Evolutionary conservation across 2,888 invertebrate genomes (phyloP).

Genomic region (Resseliella maxima): DNA sequence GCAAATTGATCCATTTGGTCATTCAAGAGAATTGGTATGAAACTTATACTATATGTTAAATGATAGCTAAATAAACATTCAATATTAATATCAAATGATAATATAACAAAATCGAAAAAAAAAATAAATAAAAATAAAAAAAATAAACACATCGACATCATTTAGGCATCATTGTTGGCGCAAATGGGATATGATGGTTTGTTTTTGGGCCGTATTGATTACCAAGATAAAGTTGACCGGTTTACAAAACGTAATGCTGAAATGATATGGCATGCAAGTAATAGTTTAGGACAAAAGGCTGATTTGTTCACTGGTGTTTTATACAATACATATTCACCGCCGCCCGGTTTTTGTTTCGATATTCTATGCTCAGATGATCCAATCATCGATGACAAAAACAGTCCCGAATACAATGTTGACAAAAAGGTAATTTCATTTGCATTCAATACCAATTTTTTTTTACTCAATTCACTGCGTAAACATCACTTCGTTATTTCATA

Average conservation of each 20-base stretch:
- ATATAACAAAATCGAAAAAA: too few relatives aligned
- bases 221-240: conserved; percentile 80
- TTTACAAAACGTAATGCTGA: conserved; percentile 75
- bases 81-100: too few relatives aligned
- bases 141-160: background rate
- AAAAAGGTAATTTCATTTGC: conserved; percentile 70
- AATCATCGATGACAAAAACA: conserved; percentile 83
- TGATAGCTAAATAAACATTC: background rate
- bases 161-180: conserved; percentile 76
- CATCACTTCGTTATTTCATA: background rate
- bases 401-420: conserved; percentile 87
- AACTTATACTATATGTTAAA: conserved; percentile 63
- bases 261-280: conserved; percentile 84
- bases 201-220: conserved; percentile 88
- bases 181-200: conserved; percentile 91
- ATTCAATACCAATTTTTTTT: background rate
- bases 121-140: background rate
- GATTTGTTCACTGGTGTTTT: conserved; percentile 87
- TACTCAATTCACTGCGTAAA: background rate
- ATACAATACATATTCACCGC: conserved; percentile 85
- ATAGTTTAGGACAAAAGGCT: conserved; percentile 74
- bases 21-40: conserved; percentile 85
- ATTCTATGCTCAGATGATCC: conserved; percentile 85
- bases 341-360: conserved; percentile 94
- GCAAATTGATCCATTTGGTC: conserved; percentile 91